Conservation (phyloP, 2,113 vertebrate genomes). For the Isichthys henryi region DNA sequence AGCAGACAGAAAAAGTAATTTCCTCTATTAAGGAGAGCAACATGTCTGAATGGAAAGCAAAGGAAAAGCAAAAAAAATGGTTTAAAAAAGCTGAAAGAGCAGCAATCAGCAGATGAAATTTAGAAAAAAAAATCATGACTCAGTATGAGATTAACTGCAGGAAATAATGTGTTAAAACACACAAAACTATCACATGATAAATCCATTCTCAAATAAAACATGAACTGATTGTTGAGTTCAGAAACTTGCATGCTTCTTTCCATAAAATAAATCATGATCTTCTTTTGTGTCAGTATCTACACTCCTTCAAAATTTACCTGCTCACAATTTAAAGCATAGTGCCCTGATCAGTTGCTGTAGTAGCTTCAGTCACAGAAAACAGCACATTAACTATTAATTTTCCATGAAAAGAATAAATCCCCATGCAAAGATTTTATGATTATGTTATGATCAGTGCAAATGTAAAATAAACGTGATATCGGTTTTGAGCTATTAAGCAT, state of each 20-base stretch:
- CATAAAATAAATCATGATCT: conserved; percentile 15
- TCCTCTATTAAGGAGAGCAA: not conserved
- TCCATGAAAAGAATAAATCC: not conserved
- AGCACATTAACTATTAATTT: not conserved
- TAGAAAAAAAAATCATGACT: not conserved
- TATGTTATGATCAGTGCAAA: not conserved
- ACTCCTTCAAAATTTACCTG: not conserved
- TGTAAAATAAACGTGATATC: not conserved
- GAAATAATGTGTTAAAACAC: conserved; percentile 12
- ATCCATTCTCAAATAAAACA: not conserved
- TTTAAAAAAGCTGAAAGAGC: conserved; percentile 13
- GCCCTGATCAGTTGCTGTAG: not conserved
- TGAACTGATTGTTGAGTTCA: not conserved
- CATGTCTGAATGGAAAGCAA: not conserved
- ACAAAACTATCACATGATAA: conserved; percentile 1
- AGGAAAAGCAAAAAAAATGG: conserved; percentile 23
- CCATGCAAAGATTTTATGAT: not conserved
- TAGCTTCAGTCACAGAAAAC: not conserved
- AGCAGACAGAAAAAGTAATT: not conserved
- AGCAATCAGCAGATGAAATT: not conserved
- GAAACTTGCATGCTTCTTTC: not conserved
- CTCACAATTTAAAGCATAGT: not conserved
- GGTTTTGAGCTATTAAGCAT: not conserved
- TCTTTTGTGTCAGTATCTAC: not conserved
- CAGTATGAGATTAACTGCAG: not conserved